These are phyloP conservation scores for Lacerta agilis DNA, from an alignment of 2,797 vertebrate genomes.

Conservation along the genomic window DNA sequence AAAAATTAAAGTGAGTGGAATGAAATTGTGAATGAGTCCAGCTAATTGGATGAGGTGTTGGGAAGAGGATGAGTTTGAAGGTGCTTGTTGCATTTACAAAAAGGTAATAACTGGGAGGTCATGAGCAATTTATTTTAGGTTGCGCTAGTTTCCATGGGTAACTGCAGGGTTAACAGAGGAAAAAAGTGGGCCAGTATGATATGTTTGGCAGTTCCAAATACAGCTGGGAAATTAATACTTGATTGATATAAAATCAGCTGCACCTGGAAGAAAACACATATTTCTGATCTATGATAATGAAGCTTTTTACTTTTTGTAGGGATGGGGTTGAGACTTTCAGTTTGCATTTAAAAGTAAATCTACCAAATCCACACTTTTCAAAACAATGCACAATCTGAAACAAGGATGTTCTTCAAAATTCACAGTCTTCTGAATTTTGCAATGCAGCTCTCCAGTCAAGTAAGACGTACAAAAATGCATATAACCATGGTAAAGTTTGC, in stretches of 20 bases:
- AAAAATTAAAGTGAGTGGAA: background rate
- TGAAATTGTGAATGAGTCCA: background rate
- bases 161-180: background rate
- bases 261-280: background rate
- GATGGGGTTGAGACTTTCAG: too few species aligned
- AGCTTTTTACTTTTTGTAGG: background rate
- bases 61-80: constrained; percentile 5
- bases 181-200: background rate
- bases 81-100: constrained; percentile 5
- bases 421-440: too few species aligned
- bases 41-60: background rate
- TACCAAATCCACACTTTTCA: too few species aligned
- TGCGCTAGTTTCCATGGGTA: background rate
- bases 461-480: too few species aligned
- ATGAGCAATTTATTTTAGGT: background rate
- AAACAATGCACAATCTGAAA: too few species aligned
- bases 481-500: too few species aligned
- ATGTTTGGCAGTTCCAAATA: constrained; percentile 3
- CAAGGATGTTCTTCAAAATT: too few species aligned
- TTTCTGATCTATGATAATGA: background rate
- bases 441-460: too few species aligned
- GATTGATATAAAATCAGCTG: background rate
- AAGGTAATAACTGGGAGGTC: background rate
- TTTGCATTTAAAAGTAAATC: too few species aligned
- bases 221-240: constrained; percentile 1